Evolutionary conservation across 2,888 invertebrate genomes (phyloP).

Genomic region (Apamea crenata): DNA sequence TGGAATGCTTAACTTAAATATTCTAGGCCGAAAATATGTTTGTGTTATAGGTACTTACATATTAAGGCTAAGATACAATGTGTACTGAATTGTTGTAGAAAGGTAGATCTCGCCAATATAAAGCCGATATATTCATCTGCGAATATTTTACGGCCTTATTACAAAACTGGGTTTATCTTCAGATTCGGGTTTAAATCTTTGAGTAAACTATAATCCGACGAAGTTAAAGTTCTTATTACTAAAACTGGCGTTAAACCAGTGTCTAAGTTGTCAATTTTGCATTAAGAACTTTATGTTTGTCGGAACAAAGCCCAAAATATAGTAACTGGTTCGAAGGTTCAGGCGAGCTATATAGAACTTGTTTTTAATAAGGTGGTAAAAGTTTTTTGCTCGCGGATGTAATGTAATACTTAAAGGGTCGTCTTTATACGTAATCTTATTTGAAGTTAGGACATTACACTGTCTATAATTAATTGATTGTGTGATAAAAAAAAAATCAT

Average conservation of each 20-base stretch:
- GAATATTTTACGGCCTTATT: not conserved
- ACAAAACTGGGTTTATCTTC: not conserved
- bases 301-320: not conserved
- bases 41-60: not conserved
- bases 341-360: not conserved
- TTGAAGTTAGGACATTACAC: conserved; percentile 9
- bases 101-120: not conserved
- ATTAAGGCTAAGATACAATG: not conserved
- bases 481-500: conserved; percentile 15
- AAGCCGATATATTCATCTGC: not conserved
- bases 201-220: not conserved
- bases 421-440: conserved; percentile 11
- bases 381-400: not conserved
- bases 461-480: not conserved
- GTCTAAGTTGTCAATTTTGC: too few species aligned
- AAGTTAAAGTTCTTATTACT: too few species aligned
- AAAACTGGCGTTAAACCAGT: too few species aligned
- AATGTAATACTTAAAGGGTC: not conserved
- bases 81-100: not conserved
- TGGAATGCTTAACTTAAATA: not conserved
- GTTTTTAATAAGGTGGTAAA: not conserved
- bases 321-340: not conserved
- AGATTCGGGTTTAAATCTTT: not conserved
- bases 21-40: too few species aligned
- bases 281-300: not conserved